Percentiles rank a stretch among this genome's conserved stretches.
phyloP scores from a whole-genome alignment of 2,797 vertebrate genomes.

The Podarcis siculus region DNA sequence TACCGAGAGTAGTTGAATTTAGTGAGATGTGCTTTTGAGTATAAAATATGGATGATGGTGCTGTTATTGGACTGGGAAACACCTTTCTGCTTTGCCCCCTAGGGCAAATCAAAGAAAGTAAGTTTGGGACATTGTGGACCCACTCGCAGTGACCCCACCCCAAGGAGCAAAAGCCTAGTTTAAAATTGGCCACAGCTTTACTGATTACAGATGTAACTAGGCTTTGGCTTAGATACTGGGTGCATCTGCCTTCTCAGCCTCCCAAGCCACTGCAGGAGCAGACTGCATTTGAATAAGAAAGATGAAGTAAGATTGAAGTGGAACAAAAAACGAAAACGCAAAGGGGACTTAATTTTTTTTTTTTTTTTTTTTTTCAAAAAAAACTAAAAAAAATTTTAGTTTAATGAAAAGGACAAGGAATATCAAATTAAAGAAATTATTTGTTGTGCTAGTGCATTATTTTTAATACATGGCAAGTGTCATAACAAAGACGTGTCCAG shows the following conservation, averaged over 20 bases:
- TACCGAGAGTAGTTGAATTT: background rate
- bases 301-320: background rate
- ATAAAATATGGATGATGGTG: background rate
- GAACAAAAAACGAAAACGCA: background rate
- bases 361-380: background rate
- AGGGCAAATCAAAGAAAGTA: no score
- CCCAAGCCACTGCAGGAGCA: background rate
- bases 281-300: background rate
- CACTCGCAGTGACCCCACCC: no score
- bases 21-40: background rate
- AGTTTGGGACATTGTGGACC: no score
- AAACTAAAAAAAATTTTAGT: background rate
- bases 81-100: no score
- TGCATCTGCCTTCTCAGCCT: no score
- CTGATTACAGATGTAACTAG: no score
- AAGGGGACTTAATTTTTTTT: no score
- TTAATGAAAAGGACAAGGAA: background rate
- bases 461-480: background rate
- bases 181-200: no score
- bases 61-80: background rate
- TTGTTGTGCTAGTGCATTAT: background rate
- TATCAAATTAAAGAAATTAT: background rate
- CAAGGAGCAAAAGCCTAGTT: no score
- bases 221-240: no score
- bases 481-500: background rate